phyloP scores from a whole-genome alignment of 2,888 invertebrate species.

The Scaptomyza reducta region DNA sequence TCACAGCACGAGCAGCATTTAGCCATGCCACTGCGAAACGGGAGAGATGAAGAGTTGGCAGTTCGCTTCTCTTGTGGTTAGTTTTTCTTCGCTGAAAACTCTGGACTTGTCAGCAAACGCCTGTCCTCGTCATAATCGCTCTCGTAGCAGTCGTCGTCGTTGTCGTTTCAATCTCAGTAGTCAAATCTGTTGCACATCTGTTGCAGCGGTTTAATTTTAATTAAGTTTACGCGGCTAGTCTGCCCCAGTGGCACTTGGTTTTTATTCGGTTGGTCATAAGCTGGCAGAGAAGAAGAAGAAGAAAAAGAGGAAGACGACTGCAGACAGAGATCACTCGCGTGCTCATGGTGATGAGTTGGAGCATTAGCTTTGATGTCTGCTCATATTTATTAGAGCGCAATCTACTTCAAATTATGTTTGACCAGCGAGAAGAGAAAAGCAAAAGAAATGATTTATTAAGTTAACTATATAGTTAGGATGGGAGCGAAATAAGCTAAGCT shows the following conservation, averaged over 20 bases:
- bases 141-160: slow-evolving; percentile 28
- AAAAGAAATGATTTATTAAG: slow-evolving; percentile 11
- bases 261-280: slow-evolving; percentile 25
- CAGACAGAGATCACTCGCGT: slow-evolving; percentile 55
- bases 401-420: slow-evolving; percentile 68
- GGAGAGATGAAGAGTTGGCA: slow-evolving; percentile 1
- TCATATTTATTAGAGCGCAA: slow-evolving; percentile 82
- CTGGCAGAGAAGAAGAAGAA: slow-evolving; percentile 5
- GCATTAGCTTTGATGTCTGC: slow-evolving; percentile 81
- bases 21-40: slow-evolving; percentile 62
- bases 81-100: slow-evolving; percentile 36
- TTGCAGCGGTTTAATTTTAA: slow-evolving; percentile 79
- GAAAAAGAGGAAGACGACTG: slow-evolving; percentile 12
- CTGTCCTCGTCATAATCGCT: slow-evolving; percentile 50
- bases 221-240: slow-evolving; percentile 79
- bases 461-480: background rate
- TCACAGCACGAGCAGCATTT: slow-evolving; percentile 81
- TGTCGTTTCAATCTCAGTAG: slow-evolving; percentile 64
- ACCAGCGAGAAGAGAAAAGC: slow-evolving; percentile 5
- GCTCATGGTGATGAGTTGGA: slow-evolving; percentile 82
- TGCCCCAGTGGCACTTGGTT: slow-evolving; percentile 15
- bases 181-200: slow-evolving; percentile 71
- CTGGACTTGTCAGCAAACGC: slow-evolving; percentile 28
- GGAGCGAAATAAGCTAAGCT: background rate
- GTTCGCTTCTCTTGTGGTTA: slow-evolving; percentile 29